Base-by-base conservation (phyloP, 2,888 invertebrate genomes). In the Troides helena region DNA sequence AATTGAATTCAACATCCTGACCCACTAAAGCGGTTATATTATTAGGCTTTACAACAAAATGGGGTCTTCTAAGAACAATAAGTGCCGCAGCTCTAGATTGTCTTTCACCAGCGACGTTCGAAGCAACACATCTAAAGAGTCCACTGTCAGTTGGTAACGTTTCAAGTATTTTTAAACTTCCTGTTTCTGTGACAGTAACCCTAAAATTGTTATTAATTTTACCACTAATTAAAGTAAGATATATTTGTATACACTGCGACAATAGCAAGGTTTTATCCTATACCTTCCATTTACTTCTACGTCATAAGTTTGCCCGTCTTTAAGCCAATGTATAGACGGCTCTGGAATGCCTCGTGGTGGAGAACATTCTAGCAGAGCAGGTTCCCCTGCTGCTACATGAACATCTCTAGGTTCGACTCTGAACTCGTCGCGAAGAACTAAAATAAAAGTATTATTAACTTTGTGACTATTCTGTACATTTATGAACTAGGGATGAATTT, bases 351-450 rank as follows among this genome's bases (percentile, higher is more conserved):
- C 99, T 85, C 96, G 95, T 43, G 99, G 99, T 74, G 99, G 97
- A 73, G 96, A 95, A 92, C 99, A 99, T 92, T 98, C 98, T 76
- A 99, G 93, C 58, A 97, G 90, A 25, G 98, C 98, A 68, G 97
- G 97, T 87, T 98, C 98, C 62, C 98, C 99, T 67, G 98, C 96
- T 30, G 99, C 98, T 72, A 98, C 98, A 78, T 98, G 95, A 64
- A 97, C 97, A 87, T 98, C 97, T 82, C 96, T 95, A 39, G 99
- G 99, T 81, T 97, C 95, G 66, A 95, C 94, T 78, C 98, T 95
- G 93, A 99, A 99, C 86, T 99, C 99, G 89, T 99, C 99, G 74
- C 98, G 96, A 74, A 99, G 94, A 80, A 98, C 99, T 98, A 95
- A 79, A 89, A 88, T 57, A 50, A 50, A 62, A 59, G 36, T 12